Evolutionary conservation across 2,888 invertebrate genomes (phyloP).

Genomic region (Melikaiella ostensackeni): DNA sequence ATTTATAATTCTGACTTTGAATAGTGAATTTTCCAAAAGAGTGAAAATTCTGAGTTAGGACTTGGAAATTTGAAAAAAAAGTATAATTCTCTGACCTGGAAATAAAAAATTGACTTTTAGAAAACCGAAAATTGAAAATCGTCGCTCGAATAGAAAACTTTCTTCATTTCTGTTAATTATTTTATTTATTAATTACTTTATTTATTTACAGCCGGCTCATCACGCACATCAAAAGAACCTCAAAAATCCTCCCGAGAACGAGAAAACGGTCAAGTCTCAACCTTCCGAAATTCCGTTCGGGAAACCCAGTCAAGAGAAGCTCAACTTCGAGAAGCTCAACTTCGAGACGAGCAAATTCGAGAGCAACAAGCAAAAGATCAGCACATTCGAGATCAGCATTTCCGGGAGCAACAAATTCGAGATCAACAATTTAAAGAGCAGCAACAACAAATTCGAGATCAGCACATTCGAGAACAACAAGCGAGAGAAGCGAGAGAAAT

Average conservation of each 20-base stretch:
- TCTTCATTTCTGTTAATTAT: too few relatives aligned
- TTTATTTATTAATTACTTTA: too few relatives aligned
- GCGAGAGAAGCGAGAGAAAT: not conserved
- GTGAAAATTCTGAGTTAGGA: too few relatives aligned
- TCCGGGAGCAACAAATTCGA: slow-evolving; percentile 9
- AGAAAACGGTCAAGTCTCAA: not conserved
- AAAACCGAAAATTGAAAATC: too few relatives aligned
- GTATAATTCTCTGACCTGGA: too few relatives aligned
- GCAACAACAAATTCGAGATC: slow-evolving; percentile 6
- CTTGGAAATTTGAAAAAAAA: too few relatives aligned
- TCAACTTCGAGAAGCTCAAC: slow-evolving; percentile 14
- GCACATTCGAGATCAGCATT: not conserved
- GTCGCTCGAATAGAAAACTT: too few relatives aligned
- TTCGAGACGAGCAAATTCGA: not conserved
- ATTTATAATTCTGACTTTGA: too few relatives aligned
- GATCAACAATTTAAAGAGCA: slow-evolving; percentile 5
- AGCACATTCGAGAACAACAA: not conserved
- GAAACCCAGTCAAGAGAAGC: slow-evolving; percentile 9
- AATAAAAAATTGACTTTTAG: too few relatives aligned
- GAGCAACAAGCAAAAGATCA: slow-evolving; percentile 8
- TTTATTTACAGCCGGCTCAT: not conserved
- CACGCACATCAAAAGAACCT: not conserved
- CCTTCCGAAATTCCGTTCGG: not conserved
- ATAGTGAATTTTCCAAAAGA: too few relatives aligned
- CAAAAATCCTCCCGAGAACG: not conserved